Evolutionary conservation across 23 tunicate genomes (phyloP), one percentile per base, ranked within the genome.

Genomic region (Ascidia mentula): DNA sequence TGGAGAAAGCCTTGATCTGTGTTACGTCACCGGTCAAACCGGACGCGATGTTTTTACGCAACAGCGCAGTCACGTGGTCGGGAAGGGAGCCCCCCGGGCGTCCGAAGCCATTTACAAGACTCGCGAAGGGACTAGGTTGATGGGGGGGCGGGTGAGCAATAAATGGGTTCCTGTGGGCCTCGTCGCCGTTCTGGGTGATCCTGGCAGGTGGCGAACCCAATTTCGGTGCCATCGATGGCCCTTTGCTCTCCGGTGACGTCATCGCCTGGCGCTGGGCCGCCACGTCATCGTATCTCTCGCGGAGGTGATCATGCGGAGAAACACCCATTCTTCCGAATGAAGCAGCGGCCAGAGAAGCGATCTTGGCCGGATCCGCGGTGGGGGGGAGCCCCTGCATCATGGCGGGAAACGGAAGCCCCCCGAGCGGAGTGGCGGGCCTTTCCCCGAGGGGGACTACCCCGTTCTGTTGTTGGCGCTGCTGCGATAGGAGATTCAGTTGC

Each of bases 401-500:
- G 0, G 45, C 46, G n/a, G 65, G 65, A 38, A 83, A 75, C 17
- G 37, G 70, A 45, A 38, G 60, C 0, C 28, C 20, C 22, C 22
- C 46, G 38, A 37, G 78, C 45, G 69, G 80, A 42, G 80, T 69
- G 31, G 34, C 17, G 5, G 80, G 60, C 32, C 60, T 32, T 15
- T 45, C 69, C 12, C 35, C 18, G 12, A 9, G 15, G 12, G 38
- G 39, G 15, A 39, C 30, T 22, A 18, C 60, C 18, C 18, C 60
- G 32, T 53, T 33, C 22, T 61, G 59, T 34, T 79, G 82, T 60
- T 79, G 82, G 0, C 73, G 73, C 45, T 60, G 82, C n/a, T 79
- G 82, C 34, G 82, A n/a, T 4, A 79, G 73, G 15, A 79, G 32
- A 61, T 78, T 85, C 31, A 85, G 38, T 77, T 85, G 89, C 60